These are phyloP conservation scores for Hyphantria cunea DNA, from an alignment of 1,140 invertebrate genomes.

Conservation along the genomic window DNA sequence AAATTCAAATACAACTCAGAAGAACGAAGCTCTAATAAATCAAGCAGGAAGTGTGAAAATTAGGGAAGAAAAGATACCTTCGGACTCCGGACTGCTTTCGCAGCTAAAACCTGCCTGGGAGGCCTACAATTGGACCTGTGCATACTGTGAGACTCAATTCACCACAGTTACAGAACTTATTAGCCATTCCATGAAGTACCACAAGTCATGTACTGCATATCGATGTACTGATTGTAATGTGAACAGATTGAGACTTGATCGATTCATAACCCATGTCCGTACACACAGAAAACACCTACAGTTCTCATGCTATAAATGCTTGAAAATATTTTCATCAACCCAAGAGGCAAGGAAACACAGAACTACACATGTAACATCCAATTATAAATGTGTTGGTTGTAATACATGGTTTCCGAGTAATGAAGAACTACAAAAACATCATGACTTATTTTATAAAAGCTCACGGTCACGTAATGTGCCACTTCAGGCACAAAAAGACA, in stretches of 20 bases:
- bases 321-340: constrained; percentile 21
- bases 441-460: constrained; percentile 28
- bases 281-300: constrained; percentile 14
- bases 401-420: constrained; percentile 34
- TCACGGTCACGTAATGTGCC: constrained; percentile 20
- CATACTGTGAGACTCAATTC: constrained; percentile 63
- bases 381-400: constrained; percentile 37
- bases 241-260: background rate
- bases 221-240: constrained; percentile 13
- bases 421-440: constrained; percentile 35
- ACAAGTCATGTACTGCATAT: constrained; percentile 16
- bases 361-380: constrained; percentile 23
- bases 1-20: background rate
- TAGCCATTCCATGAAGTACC: constrained; percentile 49
- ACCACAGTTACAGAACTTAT: constrained; percentile 52
- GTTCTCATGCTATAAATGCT: constrained; percentile 31
- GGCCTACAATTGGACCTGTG: constrained; percentile 64
- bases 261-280: constrained; percentile 14
- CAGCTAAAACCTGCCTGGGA: constrained; percentile 46
- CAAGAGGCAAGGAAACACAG: constrained; percentile 29
- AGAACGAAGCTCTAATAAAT: constrained; percentile 38
- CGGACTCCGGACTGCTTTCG: constrained; percentile 25
- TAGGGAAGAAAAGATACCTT: constrained; percentile 34
- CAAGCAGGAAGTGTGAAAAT: constrained; percentile 43
- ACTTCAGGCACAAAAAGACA: constrained; percentile 44